Percentiles rank a stretch among this genome's conserved stretches.
These are phyloP conservation scores for Lysiphlebus fabarum DNA, from an alignment of 1,140 invertebrate species.

Conservation along the genomic window DNA sequence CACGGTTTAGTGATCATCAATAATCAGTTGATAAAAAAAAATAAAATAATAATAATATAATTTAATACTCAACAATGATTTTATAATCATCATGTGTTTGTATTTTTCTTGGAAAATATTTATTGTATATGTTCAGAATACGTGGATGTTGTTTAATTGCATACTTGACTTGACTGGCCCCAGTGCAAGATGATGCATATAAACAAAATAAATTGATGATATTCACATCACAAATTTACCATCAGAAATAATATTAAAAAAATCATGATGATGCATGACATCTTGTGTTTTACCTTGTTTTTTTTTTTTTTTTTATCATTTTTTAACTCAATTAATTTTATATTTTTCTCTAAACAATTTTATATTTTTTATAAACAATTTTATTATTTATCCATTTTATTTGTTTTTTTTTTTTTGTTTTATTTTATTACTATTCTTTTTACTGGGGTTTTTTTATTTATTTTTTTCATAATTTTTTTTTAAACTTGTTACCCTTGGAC, in stretches of 20 bases:
- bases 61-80: constrained; percentile 1
- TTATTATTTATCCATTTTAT: no score
- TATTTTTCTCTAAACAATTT: no score
- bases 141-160: constrained; percentile 14
- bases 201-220: constrained; percentile 17
- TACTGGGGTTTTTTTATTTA: no score
- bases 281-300: background rate
- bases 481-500: no score
- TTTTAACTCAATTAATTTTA: no score
- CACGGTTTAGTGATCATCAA: constrained; percentile 14
- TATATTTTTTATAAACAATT: no score
- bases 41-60: background rate
- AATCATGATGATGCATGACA: background rate
- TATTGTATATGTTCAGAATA: constrained; percentile 10
- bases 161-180: constrained; percentile 23
- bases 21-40: constrained; percentile 11
- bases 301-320: no score
- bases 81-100: constrained; percentile 3
- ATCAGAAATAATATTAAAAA: background rate
- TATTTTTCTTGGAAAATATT: background rate
- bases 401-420: no score
- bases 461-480: no score
- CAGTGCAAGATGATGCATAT: constrained; percentile 3
- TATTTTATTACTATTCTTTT: no score
- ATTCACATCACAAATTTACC: background rate